These are phyloP conservation scores for Megaustenia siamemsis DNA, from an alignment of 2,888 invertebrate genomes.

Conservation along the genomic window DNA sequence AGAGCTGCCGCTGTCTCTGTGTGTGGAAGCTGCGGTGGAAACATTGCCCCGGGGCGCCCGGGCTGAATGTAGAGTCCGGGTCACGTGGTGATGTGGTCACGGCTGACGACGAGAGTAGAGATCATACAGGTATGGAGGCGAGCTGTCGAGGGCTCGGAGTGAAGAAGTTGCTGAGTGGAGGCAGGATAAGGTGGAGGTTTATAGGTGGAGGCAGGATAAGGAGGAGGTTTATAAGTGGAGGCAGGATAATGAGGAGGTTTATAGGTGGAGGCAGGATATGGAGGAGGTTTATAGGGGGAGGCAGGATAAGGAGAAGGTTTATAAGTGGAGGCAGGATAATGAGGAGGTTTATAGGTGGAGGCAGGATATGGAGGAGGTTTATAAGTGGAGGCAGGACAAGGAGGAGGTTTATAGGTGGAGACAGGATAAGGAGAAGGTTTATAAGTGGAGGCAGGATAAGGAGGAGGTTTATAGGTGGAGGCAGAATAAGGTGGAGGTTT, in stretches of 20 bases:
- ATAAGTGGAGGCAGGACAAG: too few relatives aligned
- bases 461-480: too few relatives aligned
- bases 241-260: neutral
- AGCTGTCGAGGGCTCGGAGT: neutral
- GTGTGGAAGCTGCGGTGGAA: conserved; percentile 2
- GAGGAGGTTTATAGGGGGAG: neutral
- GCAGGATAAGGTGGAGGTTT: neutral
- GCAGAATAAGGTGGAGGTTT: too few relatives aligned
- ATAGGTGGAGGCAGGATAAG: neutral
- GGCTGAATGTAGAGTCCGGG: neutral
- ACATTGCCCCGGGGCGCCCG: conserved; percentile 11
- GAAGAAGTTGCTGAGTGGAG: neutral
- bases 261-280: neutral
- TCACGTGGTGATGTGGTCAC: conserved; percentile 13
- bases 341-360: too few relatives aligned
- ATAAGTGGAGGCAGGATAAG: too few relatives aligned
- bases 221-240: neutral
- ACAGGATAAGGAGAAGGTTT: too few relatives aligned
- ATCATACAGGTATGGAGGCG: neutral
- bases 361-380: too few relatives aligned
- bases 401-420: too few relatives aligned
- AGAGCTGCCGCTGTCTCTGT: conserved; percentile 1
- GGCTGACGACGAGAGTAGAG: neutral
- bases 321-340: too few relatives aligned
- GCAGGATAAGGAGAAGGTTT: neutral